Conservation (phyloP, 1,140 invertebrate genomes). For the Pogonus chalceus region DNA sequence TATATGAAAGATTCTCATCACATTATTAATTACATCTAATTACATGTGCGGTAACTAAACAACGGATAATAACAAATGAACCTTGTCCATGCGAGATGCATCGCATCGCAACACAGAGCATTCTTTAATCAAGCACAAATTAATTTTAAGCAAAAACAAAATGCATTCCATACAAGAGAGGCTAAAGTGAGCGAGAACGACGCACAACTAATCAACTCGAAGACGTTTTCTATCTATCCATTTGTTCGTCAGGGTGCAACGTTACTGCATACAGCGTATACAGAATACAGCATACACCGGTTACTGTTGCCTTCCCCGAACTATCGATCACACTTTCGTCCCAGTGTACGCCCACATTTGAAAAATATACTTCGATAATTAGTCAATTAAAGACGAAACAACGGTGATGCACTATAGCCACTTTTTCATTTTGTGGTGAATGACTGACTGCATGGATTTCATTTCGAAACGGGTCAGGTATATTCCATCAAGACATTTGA, state of each 20-base stretch:
- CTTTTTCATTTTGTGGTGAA: too few species aligned
- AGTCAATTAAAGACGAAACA: slow-evolving; percentile 3
- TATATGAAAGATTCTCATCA: neutral
- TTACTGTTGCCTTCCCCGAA: neutral
- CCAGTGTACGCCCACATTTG: slow-evolving; percentile 1
- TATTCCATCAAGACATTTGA: too few species aligned
- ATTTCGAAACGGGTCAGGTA: neutral
- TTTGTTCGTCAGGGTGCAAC: neutral
- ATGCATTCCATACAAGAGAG: neutral
- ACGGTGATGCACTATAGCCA: neutral
- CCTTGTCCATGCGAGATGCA: neutral
- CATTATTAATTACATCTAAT: neutral
- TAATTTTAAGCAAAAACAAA: slow-evolving; percentile 8
- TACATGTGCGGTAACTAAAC: neutral
- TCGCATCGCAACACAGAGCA: too few species aligned
- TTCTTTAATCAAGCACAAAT: slow-evolving; percentile 4
- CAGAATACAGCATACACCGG: neutral
- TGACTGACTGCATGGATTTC: neutral
- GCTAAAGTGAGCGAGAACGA: neutral
- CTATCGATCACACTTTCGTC: slow-evolving; percentile 1
- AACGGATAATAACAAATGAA: neutral
- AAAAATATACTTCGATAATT: slow-evolving; percentile 7
- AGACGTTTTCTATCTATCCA: too few species aligned
- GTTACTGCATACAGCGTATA: neutral
- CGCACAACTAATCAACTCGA: neutral